Conservation (phyloP, 1,140 invertebrate species). For the Drosophila mayri region DNA sequence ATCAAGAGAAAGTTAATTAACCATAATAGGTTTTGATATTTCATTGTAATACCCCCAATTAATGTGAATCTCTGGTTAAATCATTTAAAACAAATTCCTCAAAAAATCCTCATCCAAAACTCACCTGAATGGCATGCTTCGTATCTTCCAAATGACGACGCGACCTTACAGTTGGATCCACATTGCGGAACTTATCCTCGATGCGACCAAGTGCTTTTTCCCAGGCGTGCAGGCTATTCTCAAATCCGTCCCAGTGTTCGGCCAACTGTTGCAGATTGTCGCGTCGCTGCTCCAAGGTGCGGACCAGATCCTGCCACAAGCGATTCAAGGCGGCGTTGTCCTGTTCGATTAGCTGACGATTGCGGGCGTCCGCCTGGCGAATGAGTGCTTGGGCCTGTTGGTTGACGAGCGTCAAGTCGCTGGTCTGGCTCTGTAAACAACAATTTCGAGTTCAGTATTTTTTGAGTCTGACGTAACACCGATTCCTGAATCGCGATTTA, state of each 20-base stretch:
- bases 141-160: conserved; percentile 90
- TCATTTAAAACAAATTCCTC: background rate
- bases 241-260: conserved; percentile 92
- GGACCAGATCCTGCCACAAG: conserved; percentile 91
- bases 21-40: no score
- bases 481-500: conserved; percentile 25
- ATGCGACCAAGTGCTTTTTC: conserved; percentile 87
- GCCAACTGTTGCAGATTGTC: conserved; percentile 89
- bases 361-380: conserved; percentile 88
- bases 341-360: conserved; percentile 87
- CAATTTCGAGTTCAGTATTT: conserved; percentile 9
- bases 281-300: conserved; percentile 88
- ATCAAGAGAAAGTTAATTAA: no score
- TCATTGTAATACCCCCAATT: no score
- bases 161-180: conserved; percentile 90
- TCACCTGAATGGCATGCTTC: conserved; percentile 89
- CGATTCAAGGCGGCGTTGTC: conserved; percentile 88
- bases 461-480: conserved; percentile 19
- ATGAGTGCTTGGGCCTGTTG: conserved; percentile 89
- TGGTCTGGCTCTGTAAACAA: conserved; percentile 75
- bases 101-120: conserved; percentile 10
- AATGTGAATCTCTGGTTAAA: background rate
- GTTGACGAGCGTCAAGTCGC: conserved; percentile 85
- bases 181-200: conserved; percentile 90
- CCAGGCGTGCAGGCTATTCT: conserved; percentile 88